Percentiles rank a stretch among this genome's conserved stretches.
phyloP scores from a whole-genome alignment of 2,888 invertebrate genomes.

The Drosophila anomelani region DNA sequence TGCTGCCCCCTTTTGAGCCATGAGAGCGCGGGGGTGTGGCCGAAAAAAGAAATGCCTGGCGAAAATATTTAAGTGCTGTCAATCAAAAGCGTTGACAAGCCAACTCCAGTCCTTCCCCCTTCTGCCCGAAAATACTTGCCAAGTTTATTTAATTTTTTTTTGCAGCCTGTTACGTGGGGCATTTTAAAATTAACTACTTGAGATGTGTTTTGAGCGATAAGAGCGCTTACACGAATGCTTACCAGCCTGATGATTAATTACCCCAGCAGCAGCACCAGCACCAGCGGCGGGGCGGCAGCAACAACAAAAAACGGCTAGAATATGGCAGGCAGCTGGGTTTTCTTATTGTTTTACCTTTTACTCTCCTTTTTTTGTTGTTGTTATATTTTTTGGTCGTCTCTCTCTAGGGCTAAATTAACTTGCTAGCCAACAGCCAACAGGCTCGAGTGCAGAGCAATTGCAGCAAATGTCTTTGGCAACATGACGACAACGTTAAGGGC shows the following conservation, averaged over 20 bases:
- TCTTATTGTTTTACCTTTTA: constrained; percentile 37
- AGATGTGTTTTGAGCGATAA: constrained; percentile 75
- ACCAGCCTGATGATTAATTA: constrained; percentile 77
- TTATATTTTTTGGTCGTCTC: neutral
- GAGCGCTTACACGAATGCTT: constrained; percentile 77
- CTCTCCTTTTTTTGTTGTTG: constrained; percentile 15
- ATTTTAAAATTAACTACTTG: constrained; percentile 77
- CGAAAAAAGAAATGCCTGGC: constrained; percentile 54
- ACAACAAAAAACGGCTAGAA: constrained; percentile 43
- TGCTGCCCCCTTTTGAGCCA: constrained; percentile 5
- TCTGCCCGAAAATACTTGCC: neutral
- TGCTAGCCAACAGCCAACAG: constrained; percentile 66
- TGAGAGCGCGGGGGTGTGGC: constrained; percentile 40
- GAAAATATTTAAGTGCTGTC: constrained; percentile 68
- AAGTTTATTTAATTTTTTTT: constrained; percentile 21
- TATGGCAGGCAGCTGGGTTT: constrained; percentile 72
- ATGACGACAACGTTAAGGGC: constrained; percentile 75
- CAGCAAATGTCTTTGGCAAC: constrained; percentile 72
- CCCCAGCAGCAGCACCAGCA: constrained; percentile 39
- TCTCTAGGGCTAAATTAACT: constrained; percentile 73
- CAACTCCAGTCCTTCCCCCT: neutral
- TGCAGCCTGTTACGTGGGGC: constrained; percentile 69
- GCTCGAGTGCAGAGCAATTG: constrained; percentile 44
- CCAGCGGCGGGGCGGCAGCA: constrained; percentile 9
- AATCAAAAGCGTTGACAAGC: constrained; percentile 69